These are phyloP conservation scores for Petrolisthes manimaculis DNA, from an alignment of 2,888 invertebrate genomes.

Conservation along the genomic window DNA sequence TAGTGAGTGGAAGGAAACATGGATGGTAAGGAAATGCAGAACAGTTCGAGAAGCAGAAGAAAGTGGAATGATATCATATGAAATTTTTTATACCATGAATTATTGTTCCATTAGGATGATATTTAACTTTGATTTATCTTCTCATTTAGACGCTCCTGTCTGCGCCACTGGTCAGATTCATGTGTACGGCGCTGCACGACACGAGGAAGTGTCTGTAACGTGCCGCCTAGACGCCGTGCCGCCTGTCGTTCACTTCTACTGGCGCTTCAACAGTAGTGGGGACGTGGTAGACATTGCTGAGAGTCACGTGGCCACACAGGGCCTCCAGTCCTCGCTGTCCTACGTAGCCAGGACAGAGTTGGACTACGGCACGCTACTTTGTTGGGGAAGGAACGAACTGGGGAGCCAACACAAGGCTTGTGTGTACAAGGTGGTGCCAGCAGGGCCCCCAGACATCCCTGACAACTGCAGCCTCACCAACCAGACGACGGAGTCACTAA, in stretches of 20 bases:
- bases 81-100: no score
- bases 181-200: constrained; percentile 64
- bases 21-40: no score
- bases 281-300: constrained; percentile 62
- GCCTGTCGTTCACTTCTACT: constrained; percentile 58
- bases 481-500: constrained; percentile 56
- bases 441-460: constrained; percentile 60
- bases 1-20: no score
- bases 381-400: constrained; percentile 86
- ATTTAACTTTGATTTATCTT: no score
- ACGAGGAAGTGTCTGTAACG: constrained; percentile 60
- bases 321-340: constrained; percentile 50
- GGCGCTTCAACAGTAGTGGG: constrained; percentile 65
- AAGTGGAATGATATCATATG: no score
- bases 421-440: constrained; percentile 88
- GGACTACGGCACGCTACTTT: constrained; percentile 89
- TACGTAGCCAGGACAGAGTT: constrained; percentile 59
- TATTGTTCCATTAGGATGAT: no score
- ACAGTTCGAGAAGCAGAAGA: no score
- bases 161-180: constrained; percentile 58
- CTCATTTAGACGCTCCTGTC: constrained; percentile 58
- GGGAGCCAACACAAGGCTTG: constrained; percentile 88
- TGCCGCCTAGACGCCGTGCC: constrained; percentile 66
- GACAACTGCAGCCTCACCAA: constrained; percentile 59
- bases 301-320: constrained; percentile 52